Percentiles rank a stretch among this genome's conserved stretches.
phyloP scores from a whole-genome alignment of 1,140 invertebrate species.

The Araneus ventricosus region DNA sequence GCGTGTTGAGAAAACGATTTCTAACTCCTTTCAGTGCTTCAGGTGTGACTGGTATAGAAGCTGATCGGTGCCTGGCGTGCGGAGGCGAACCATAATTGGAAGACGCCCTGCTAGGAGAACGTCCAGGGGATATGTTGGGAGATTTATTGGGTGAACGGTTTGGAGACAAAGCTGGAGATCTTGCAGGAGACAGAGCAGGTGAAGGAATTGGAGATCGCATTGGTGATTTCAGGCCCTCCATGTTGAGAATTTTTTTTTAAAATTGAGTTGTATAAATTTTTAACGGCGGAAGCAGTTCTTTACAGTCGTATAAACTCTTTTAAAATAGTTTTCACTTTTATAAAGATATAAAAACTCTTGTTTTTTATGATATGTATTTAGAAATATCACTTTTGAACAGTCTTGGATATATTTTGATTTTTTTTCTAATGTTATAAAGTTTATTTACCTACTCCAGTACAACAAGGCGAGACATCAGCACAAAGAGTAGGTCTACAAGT shows the following conservation, averaged over 20 bases:
- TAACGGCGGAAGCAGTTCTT: neutral
- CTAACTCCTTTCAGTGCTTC: conserved; percentile 66
- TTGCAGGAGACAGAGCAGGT: conserved; percentile 52
- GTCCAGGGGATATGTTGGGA: conserved; percentile 66
- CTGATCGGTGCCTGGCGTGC: conserved; percentile 55
- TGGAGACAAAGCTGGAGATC: conserved; percentile 64
- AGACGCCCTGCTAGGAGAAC: conserved; percentile 41
- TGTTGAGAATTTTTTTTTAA: neutral
- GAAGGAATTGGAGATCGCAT: conserved; percentile 59
- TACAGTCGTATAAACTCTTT: neutral
- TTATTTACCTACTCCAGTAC: neutral
- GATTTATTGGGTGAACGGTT: conserved; percentile 65
- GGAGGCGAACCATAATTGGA: conserved; percentile 69
- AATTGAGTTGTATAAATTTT: too few relatives aligned
- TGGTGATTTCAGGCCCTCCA: conserved; percentile 62
- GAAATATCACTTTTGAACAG: neutral
- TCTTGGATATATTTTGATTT: neutral
- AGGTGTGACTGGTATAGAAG: conserved; percentile 69
- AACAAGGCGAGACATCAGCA: too few relatives aligned
- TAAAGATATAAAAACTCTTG: neutral
- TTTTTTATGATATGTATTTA: conserved; percentile 13
- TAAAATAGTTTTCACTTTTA: neutral
- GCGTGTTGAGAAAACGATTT: conserved; percentile 64
- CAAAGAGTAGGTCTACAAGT: too few relatives aligned
- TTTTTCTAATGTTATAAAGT: neutral